Base-by-base conservation (phyloP, 2,113 vertebrate genomes). In the Clinocottus analis region DNA sequence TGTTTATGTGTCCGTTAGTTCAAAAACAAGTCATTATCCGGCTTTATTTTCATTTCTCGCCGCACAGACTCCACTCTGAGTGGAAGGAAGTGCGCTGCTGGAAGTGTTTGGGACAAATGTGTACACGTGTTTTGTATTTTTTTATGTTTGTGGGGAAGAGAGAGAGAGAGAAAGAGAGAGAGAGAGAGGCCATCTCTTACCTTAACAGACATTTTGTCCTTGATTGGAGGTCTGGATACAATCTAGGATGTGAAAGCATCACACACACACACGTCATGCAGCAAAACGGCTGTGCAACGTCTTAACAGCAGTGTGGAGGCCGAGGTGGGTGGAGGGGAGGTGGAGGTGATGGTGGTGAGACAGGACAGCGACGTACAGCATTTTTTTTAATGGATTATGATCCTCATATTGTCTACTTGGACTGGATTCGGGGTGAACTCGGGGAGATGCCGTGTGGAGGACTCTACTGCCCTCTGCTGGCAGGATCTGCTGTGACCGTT, bases 231-330 rank as follows among this genome's bases (percentile, higher is more conserved):
- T 94, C 93, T 90, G 88, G 92, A 87, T 78, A 84, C 86, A 87
- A 94, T 95, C 93, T 95, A 94, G 90, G 92, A 93, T 85, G 83
- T 92, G 92, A 93, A 89, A 95, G 94, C 88, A 93, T 93, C 90
- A 92, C 72, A 95, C 83, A 93, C 60, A 84, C n/a, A n/a, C n/a
- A 31, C 29, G 29, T 92, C 91, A 94, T 93, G 93, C 90, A 93
- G 83, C 63, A 90, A 84, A 88, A 87, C 7, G 45, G 55, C 51
- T 70, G 56, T 33, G 53, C 72, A 66, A 56, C 0, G 68, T 71
- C 74, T 64, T 23, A 68, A 86, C 87, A 87, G 83, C 73, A 83
- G 56, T 14, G 61, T 67, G 67, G 70, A n/a, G 72, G 56, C 33
- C 35, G 6, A 37, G 59, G 49, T 23, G 16, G 47, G 47, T 14